Base-by-base conservation (phyloP, 2,113 vertebrate species). In the Cygnus buccinator region DNA sequence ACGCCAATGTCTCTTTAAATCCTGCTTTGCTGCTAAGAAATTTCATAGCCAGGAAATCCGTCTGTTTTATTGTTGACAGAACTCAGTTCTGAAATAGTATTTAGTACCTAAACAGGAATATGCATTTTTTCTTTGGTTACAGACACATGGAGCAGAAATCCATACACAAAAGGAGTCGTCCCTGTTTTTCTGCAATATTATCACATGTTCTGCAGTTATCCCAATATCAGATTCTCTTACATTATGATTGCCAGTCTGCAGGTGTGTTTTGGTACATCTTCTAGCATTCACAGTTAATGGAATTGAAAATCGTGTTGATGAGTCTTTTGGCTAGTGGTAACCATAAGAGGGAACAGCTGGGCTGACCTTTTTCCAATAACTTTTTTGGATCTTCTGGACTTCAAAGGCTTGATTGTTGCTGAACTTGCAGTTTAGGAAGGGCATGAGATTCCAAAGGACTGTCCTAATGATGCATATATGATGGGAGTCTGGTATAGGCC, bases 1-100 rank as follows among this genome's bases (percentile, higher is more conserved):
- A 74, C 91, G 84, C 87, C 93, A 89, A 6, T 87, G 85, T 62
- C 67, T 94, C 89, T 90, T 90, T 89, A 83, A 90, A 76, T 93
- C n/a, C 41, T 79, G 55, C 67, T 88, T 95, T 87, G 71, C 82
- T 87, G 71, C 87, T 75, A 50, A 72, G 68, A 94, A 79, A 61
- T 29, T 68, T 89, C n/a, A 79, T 72, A 61, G 50, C 46, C 22
- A 78, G 73, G 73, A 89, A 91, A 89, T 94, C 33, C 25, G 14
- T 89, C 54, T 79, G 63, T 17, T 94, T 85, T 90, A 62, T 44
- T 80, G 74, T 63, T 94, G 65, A 81, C 57, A 61, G n/a, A 84
- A 82, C 17, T 87, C 62, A 48, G 13, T 39, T 82, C 89, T 92
- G 83, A 90, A 95, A 87, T 75, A 72, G 55, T 81, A 67, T 72